Evolutionary conservation across 2,888 invertebrate genomes (phyloP).

Genomic region (Hirtodrosophila confusa): DNA sequence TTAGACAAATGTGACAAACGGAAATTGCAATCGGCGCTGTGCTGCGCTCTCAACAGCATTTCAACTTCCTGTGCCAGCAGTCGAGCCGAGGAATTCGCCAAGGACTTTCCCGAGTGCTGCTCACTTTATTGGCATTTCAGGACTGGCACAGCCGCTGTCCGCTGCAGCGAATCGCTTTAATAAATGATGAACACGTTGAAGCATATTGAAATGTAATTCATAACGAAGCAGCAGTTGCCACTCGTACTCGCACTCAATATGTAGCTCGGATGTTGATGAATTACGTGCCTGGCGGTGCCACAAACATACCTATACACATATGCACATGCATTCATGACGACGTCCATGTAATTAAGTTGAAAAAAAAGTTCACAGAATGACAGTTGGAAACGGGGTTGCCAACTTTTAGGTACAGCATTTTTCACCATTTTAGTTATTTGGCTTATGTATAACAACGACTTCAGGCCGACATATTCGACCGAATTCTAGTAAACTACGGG

Average conservation of each 20-base stretch:
- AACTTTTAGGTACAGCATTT: no score
- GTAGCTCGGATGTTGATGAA: conserved; percentile 24
- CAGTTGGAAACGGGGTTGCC: neutral
- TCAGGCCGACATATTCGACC: no score
- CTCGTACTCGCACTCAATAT: conserved; percentile 2
- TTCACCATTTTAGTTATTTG: no score
- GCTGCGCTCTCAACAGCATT: conserved; percentile 50
- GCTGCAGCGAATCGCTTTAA: conserved; percentile 47
- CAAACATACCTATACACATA: conserved; percentile 3
- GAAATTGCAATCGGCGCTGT: conserved; percentile 70
- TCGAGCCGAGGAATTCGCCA: conserved; percentile 35
- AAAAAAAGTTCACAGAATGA: neutral
- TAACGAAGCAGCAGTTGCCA: conserved; percentile 53
- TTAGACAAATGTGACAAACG: conserved; percentile 75
- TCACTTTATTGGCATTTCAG: conserved; percentile 50
- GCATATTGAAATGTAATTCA: conserved; percentile 75
- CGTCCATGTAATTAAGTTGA: conserved; percentile 34
- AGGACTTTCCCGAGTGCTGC: conserved; percentile 37
- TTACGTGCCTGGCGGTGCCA: conserved; percentile 28
- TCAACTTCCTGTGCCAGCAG: conserved; percentile 47
- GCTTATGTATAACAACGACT: no score
- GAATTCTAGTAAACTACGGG: no score
- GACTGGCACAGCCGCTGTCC: neutral
- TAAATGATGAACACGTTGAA: conserved; percentile 71
- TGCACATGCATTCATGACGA: conserved; percentile 23